Conservation (phyloP, 2,797 vertebrate genomes). For the Coilia nasus region DNA sequence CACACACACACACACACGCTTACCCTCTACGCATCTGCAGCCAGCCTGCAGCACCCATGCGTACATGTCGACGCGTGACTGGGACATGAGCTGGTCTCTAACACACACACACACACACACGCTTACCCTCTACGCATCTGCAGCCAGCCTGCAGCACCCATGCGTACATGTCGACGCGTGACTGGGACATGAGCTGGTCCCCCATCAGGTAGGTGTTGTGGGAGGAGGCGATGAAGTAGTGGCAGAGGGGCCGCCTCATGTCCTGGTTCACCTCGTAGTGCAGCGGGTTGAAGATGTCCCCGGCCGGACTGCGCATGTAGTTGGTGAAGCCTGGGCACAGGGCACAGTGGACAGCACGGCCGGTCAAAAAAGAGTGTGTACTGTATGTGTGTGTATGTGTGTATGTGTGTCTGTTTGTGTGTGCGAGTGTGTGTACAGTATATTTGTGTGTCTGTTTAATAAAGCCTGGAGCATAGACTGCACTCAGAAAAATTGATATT, state of each 20-base stretch:
- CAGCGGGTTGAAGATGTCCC: constrained; percentile 93
- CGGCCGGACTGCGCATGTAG: constrained; percentile 91
- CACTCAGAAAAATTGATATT: not conserved
- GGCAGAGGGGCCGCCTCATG: constrained; percentile 88
- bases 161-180: constrained; percentile 95
- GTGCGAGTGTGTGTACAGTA: not conserved
- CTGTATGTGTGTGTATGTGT: too few species aligned
- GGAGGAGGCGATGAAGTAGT: constrained; percentile 96
- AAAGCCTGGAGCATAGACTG: not conserved
- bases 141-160: constrained; percentile 97
- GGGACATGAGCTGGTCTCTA: constrained; percentile 97
- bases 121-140: constrained; percentile 93
- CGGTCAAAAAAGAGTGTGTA: too few species aligned
- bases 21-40: constrained; percentile 67
- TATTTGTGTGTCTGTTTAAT: not conserved
- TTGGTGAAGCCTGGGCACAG: constrained; percentile 87
- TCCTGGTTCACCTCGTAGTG: constrained; percentile 90
- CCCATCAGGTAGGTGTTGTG: constrained; percentile 99
- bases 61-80: constrained; percentile 69
- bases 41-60: too few species aligned
- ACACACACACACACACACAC: not conserved
- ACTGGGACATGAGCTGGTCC: constrained; percentile 98
- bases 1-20: not conserved
- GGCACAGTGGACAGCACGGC: too few species aligned
- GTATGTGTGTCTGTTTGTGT: too few species aligned